Base-by-base conservation (phyloP, 1,140 invertebrate genomes). In the Trissolcus basalis region DNA sequence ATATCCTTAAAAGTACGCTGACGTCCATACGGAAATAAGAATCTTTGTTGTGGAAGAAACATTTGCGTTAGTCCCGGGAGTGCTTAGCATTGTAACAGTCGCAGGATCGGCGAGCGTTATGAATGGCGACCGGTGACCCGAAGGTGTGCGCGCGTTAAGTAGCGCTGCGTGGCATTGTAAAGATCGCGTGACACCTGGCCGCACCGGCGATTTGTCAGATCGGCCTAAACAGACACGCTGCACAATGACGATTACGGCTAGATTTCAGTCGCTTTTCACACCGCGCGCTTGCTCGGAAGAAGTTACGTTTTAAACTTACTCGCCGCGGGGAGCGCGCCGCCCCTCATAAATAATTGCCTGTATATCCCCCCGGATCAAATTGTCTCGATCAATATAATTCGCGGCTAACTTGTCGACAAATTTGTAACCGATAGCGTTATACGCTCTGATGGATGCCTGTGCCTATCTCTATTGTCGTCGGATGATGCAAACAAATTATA, bases 121-220 rank as follows among this genome's bases (percentile, higher is more conserved):
- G 14, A 9, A 16, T 27, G 19, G 45, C 35, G 72, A 59, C 59
- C 72, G 64, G 53, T 64, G 71, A 74, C 55, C 58, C 64, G n/a
- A 63, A 75, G 73, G 65, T 70, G 73, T 54, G 19, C 19, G 19
- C 19, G 67, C 56, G 55, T 39, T 77, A 77, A 71, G 67, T 71
- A 77, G 72, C 19, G 19, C 19, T 48, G 53, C 55, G 43, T 27
- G 58, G 45, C 43, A 63, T 77, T 71, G 74, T 71, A 49, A 60
- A 15, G 58, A 27, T 27, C 19, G 53, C 64, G 67, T 55, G 74
- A 77, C 74, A 71, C 74, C 74, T 77, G 74, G 74, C 50, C 60
- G 16, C 27, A 77, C 19, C 19, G 19, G 19, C 65, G 67, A 77
- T 77, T 70, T 70, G 73, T 77, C 73, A 54, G 53, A 45, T 56